A percentile compares a stretch with the other conserved stretches of the same genome.
Conservation (phyloP, 2,797 vertebrate genomes). For the Crocodylus rhombifer region DNA sequence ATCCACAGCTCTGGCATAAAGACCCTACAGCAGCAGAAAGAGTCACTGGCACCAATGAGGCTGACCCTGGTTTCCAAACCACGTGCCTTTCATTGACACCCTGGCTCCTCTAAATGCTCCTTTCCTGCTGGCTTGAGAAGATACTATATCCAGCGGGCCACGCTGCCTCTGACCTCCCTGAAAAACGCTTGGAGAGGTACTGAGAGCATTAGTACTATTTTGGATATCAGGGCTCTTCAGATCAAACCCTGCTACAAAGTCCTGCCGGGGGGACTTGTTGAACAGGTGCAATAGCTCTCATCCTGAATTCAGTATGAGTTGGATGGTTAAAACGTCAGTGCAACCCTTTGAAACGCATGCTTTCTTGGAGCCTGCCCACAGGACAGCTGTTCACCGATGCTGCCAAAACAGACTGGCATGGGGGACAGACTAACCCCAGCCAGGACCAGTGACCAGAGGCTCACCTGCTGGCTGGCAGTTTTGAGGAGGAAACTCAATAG, state of each 20-base stretch:
- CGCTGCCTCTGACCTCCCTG: not conserved
- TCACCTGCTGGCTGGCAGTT: slow-evolving; percentile 83
- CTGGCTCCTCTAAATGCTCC: too few species aligned
- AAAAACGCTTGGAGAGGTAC: not conserved
- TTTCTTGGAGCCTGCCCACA: not conserved
- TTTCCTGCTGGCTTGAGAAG: not conserved
- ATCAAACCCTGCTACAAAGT: not conserved
- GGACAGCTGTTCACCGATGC: not conserved
- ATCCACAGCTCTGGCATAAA: too few species aligned
- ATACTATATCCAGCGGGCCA: not conserved
- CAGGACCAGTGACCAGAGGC: not conserved
- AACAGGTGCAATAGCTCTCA: not conserved
- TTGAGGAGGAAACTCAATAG: slow-evolving; percentile 86
- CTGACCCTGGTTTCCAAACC: too few species aligned
- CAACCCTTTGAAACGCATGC: not conserved
- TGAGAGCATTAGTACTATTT: not conserved
- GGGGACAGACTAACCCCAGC: not conserved
- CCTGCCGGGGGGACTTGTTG: not conserved
- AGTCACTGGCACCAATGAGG: not conserved
- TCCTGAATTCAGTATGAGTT: not conserved
- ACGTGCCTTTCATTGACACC: too few species aligned
- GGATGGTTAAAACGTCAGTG: not conserved
- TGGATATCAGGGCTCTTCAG: not conserved
- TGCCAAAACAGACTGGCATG: too few species aligned
- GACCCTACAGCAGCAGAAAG: too few species aligned